A percentile compares a stretch with the other conserved stretches of the same genome.
These are phyloP conservation scores for Osmoderma eremita DNA, from an alignment of 2,888 invertebrate genomes.

Conservation along the genomic window DNA sequence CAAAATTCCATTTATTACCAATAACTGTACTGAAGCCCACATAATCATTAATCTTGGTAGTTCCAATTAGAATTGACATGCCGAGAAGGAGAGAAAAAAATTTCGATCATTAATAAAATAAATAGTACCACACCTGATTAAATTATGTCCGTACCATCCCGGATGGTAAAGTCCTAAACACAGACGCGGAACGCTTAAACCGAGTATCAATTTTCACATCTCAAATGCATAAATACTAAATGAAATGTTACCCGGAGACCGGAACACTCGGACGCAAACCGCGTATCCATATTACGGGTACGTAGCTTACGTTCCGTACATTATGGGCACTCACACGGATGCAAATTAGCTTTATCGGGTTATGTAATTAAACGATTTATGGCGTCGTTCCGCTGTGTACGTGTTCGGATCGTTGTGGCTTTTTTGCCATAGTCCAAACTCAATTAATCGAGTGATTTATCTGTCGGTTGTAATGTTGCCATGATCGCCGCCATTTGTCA, in stretches of 20 bases:
- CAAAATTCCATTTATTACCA: not conserved
- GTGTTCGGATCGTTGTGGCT: conserved; percentile 28
- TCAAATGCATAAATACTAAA: conserved; percentile 31
- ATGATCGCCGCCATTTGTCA: conserved; percentile 35
- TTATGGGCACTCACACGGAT: conserved; percentile 23
- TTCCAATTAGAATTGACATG: conserved; percentile 13
- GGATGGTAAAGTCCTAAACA: conserved; percentile 15
- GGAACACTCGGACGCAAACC: conserved; percentile 28
- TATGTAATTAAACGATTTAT: conserved; percentile 43
- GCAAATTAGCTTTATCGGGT: conserved; percentile 41
- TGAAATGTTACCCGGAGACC: conserved; percentile 31
- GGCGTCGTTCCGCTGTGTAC: conserved; percentile 33
- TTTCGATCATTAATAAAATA: conserved; percentile 20
- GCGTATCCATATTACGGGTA: conserved; percentile 32
- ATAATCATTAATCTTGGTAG: not conserved
- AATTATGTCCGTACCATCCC: not conserved
- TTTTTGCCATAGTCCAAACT: conserved; percentile 28
- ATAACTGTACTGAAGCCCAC: not conserved
- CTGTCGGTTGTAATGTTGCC: conserved; percentile 28
- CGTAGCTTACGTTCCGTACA: not conserved
- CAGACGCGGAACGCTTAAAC: conserved; percentile 9
- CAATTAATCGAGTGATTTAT: conserved; percentile 38
- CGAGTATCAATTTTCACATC: conserved; percentile 32
- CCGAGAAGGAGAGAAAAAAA: conserved; percentile 6
- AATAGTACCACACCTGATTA: conserved; percentile 8